Base-by-base conservation (phyloP, 2,113 vertebrate genomes). In the Ailuropoda melanoleuca region DNA sequence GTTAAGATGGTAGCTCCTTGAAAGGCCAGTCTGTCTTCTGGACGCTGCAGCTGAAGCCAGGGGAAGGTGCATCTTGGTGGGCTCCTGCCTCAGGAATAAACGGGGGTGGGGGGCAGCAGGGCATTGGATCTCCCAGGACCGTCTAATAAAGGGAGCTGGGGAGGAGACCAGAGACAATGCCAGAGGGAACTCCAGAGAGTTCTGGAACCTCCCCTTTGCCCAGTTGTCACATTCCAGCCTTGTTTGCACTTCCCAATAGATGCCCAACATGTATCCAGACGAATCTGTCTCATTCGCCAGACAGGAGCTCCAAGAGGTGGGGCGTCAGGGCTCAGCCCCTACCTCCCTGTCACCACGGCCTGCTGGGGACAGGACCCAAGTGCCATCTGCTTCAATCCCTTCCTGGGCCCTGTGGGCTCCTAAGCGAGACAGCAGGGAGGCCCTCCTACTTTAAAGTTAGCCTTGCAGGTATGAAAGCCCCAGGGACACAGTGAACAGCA, bases 321-420 rank as follows among this genome's bases (percentile, higher is more conserved):
- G 13, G 23, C 17, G 10, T 23, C 2, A 1, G 50, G 48, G 55
- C 18, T 19, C 1, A n/a, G 19, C 26, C 8, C 74, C 19, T 48
- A 12, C n/a, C 19, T 56, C 34, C 0, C 12, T 1, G 29, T 18
- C 4, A 1, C 19, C 6, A 0, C 12, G 1, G 19, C 6, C 60
- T 18, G 2, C 55, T 1, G 1, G 17, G 50, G 12, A 10, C 14
- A n/a, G 43, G 8, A 2, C 13, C 80, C 4, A 4, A 4, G 24
- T 10, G 10, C 23, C 9, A 1, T 15, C 3, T 2, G 1, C 2
- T 1, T 64, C 26, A 6, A 15, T 24, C 19, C 56, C n/a, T 53
- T 70, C 50, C 9, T 29, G 24, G 68, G 50, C 5, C 46, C 18
- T 24, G 2, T 37, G 50, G 62, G 24, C 19, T 55, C n/a, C 0